Evolutionary conservation across 2,113 vertebrate genomes (phyloP).

Genomic region (Plotosus lineatus): DNA sequence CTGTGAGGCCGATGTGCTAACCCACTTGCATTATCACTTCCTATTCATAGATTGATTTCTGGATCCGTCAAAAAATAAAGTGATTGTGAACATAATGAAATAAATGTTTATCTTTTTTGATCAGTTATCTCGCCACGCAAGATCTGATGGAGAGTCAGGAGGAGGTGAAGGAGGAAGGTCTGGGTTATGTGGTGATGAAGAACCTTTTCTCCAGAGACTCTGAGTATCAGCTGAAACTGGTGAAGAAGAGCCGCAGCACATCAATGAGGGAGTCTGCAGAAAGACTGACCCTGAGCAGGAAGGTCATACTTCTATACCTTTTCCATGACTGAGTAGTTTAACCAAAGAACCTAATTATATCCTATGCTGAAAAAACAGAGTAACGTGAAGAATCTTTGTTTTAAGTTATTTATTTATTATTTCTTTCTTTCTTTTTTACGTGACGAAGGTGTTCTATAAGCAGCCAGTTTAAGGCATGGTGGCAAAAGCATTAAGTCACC

Average conservation of each 20-base stretch:
- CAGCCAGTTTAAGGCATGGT: neutral
- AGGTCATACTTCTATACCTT: constrained; percentile 67
- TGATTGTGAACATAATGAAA: no score
- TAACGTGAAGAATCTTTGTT: neutral
- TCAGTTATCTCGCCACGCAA: constrained; percentile 69
- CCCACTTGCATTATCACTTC: neutral
- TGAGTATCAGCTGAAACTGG: constrained; percentile 69
- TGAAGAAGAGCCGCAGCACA: constrained; percentile 83
- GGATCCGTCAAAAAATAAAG: no score
- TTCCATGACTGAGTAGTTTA: neutral
- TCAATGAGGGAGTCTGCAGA: constrained; percentile 85
- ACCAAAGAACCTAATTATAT: neutral
- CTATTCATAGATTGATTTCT: neutral
- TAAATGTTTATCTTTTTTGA: neutral
- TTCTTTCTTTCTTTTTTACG: neutral
- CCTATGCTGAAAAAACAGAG: neutral
- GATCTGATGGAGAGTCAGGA: constrained; percentile 73
- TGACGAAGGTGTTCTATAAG: neutral
- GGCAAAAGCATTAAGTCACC: neutral
- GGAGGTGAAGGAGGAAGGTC: constrained; percentile 85
- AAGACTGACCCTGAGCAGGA: constrained; percentile 76
- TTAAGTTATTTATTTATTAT: no score
- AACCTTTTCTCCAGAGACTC: constrained; percentile 83
- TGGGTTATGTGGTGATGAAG: constrained; percentile 87
- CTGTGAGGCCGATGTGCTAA: no score